These are phyloP conservation scores for Danaus chrysippus DNA, from an alignment of 2,888 invertebrate genomes.

Conservation along the genomic window DNA sequence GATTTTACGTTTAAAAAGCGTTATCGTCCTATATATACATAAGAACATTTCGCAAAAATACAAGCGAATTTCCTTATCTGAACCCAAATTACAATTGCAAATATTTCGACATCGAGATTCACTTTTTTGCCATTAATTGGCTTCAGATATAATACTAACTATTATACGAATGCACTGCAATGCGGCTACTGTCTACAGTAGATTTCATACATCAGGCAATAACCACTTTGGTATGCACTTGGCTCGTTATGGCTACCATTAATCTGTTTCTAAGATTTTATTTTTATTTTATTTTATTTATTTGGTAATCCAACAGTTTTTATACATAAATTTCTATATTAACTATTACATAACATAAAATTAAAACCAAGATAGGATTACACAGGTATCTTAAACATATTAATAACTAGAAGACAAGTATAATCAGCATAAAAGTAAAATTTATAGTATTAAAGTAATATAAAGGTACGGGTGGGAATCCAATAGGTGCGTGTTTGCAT, in stretches of 20 bases:
- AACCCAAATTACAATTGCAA: background rate
- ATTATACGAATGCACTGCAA: slow-evolving; percentile 14
- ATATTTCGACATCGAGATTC: background rate
- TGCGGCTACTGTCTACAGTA: slow-evolving; percentile 10
- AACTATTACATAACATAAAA: too few species aligned
- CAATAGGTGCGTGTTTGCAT: too few species aligned
- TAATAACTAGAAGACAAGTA: too few species aligned
- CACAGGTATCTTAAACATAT: too few species aligned
- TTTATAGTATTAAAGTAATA: too few species aligned
- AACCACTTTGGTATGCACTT: slow-evolving; percentile 17
- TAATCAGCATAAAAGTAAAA: too few species aligned
- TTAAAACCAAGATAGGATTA: too few species aligned
- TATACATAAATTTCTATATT: too few species aligned
- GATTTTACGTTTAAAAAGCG: background rate
- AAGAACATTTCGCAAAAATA: background rate
- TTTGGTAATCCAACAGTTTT: too few species aligned
- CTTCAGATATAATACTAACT: slow-evolving; percentile 5
- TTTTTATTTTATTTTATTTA: too few species aligned
- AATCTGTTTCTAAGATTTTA: slow-evolving; percentile 11
- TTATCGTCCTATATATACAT: background rate
- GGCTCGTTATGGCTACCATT: slow-evolving; percentile 3
- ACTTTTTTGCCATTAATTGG: background rate
- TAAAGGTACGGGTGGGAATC: too few species aligned
- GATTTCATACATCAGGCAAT: slow-evolving; percentile 17
- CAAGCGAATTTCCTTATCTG: background rate